Evolutionary conservation across 2,113 vertebrate species (phyloP).

Genomic region (Chaetura pelagica): DNA sequence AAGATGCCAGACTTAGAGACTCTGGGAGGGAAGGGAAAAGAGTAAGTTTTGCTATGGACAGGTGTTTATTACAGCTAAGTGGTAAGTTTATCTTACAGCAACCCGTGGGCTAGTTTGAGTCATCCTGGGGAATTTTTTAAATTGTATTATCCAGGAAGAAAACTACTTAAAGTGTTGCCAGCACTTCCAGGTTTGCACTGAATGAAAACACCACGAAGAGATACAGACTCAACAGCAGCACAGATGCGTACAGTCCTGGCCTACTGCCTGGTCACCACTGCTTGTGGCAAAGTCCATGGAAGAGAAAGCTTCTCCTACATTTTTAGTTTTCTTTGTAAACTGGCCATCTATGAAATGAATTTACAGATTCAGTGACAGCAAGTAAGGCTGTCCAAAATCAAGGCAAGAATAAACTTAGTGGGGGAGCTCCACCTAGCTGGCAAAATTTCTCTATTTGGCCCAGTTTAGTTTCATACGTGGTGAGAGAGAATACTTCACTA

Average conservation of each 20-base stretch:
- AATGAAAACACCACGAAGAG: not conserved
- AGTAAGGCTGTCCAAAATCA: not conserved
- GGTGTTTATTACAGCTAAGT: not conserved
- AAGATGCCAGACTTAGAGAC: not conserved
- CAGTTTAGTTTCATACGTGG: not conserved
- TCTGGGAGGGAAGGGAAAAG: not conserved
- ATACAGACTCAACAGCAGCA: not conserved
- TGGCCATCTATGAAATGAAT: not conserved
- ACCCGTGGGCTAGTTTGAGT: not conserved
- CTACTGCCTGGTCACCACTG: not conserved
- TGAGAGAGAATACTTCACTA: not conserved
- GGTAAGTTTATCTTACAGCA: not conserved
- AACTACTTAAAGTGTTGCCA: not conserved
- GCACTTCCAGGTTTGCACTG: not conserved
- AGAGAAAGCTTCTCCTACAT: not conserved
- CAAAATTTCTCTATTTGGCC: slow-evolving; percentile 57
- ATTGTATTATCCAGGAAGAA: not conserved
- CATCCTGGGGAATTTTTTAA: not conserved
- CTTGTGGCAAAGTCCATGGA: not conserved
- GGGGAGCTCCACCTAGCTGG: slow-evolving; percentile 69
- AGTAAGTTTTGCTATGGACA: not conserved
- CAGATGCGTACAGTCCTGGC: fast-evolving
- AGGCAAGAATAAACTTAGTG: slow-evolving; percentile 18
- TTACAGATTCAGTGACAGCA: not conserved
- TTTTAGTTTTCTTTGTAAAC: not conserved